phyloP scores from a whole-genome alignment of 2,113 vertebrate species.

The Tachysurus vachellii region DNA sequence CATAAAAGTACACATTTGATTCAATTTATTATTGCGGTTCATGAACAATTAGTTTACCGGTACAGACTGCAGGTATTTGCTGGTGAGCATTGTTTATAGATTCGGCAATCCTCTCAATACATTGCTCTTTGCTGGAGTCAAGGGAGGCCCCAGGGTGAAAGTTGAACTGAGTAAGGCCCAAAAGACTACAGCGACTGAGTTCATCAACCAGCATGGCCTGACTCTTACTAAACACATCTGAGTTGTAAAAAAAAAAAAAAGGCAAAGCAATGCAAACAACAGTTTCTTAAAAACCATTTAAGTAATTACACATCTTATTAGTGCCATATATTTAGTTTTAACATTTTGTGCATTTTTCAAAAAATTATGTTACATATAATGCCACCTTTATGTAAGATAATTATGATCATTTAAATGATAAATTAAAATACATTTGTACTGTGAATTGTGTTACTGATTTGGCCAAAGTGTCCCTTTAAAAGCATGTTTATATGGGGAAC shows the following conservation, averaged over 20 bases:
- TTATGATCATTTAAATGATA: background rate
- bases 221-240: slow-evolving; percentile 77
- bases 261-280: background rate
- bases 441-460: background rate
- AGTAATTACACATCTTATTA: background rate
- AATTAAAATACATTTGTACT: background rate
- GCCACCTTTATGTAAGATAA: background rate
- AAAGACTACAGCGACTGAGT: slow-evolving; percentile 70
- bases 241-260: slow-evolving; percentile 9
- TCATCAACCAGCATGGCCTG: slow-evolving; percentile 76
- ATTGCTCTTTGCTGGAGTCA: slow-evolving; percentile 68
- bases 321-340: background rate
- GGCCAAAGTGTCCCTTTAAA: background rate
- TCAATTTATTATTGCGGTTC: background rate
- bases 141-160: slow-evolving; percentile 76
- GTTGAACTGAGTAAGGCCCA: slow-evolving; percentile 75
- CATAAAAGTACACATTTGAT: slow-evolving; percentile 10
- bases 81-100: slow-evolving; percentile 76
- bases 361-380: background rate
- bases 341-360: background rate
- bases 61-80: slow-evolving; percentile 69
- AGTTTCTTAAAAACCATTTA: background rate
- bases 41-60: slow-evolving; percentile 62
- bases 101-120: slow-evolving; percentile 70
- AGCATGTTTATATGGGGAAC: slow-evolving; percentile 3